Conservation (phyloP, 2,888 invertebrate genomes). For the Eudemis profundana region DNA sequence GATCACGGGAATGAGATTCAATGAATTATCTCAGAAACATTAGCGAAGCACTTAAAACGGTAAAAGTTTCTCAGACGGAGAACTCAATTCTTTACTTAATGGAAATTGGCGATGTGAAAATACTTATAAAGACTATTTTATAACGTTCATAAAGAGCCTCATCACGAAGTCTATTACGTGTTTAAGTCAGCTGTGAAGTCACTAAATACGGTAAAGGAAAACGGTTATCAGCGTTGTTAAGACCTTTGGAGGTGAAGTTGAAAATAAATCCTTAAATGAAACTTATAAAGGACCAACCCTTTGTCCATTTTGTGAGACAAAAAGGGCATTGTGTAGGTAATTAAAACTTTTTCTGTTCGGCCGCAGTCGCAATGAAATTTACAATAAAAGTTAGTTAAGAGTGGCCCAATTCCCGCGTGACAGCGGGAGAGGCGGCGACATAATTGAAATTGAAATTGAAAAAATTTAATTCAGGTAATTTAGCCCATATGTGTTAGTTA, state of each 20-base stretch:
- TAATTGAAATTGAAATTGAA: too few relatives aligned
- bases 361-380: constrained; percentile 24
- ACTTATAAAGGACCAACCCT: constrained; percentile 32
- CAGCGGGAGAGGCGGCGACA: not conserved
- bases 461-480: too few relatives aligned
- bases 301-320: constrained; percentile 32
- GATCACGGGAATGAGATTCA: not conserved
- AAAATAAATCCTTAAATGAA: constrained; percentile 30
- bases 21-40: not conserved
- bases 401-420: not conserved
- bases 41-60: not conserved
- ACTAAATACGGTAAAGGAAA: constrained; percentile 12
- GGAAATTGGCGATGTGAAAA: not conserved
- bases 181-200: constrained; percentile 9
- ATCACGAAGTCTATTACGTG: constrained; percentile 17
- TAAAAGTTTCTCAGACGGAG: too few relatives aligned
- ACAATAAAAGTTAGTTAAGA: constrained; percentile 26
- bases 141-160: constrained; percentile 14
- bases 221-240: constrained; percentile 14
- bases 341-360: constrained; percentile 39
- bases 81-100: too few relatives aligned
- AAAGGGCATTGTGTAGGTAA: constrained; percentile 41
- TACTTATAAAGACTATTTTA: not conserved
- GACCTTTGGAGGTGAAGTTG: constrained; percentile 22
- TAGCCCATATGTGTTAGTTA: too few relatives aligned